A percentile compares a stretch with the other conserved stretches of the same genome.
Conservation (phyloP, 2,113 vertebrate genomes). For the Coryphaenoides rupestris region DNA sequence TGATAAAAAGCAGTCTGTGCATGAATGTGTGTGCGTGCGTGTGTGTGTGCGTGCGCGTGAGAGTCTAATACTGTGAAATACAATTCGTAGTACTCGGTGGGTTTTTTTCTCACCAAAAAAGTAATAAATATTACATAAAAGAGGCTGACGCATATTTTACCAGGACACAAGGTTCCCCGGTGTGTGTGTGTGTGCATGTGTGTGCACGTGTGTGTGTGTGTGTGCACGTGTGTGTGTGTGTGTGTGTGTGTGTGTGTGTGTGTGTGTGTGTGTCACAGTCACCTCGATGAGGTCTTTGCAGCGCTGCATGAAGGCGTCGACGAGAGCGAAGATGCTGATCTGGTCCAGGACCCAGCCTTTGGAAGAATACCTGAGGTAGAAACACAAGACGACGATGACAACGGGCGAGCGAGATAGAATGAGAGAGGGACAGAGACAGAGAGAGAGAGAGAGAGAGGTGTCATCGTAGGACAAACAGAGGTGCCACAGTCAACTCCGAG, state of each 20-base stretch:
- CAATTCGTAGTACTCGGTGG: too few species aligned
- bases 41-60: too few species aligned
- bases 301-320: conserved; percentile 81
- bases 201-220: conserved; percentile 5
- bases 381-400: conserved; percentile 1
- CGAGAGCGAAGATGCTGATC: conserved; percentile 77
- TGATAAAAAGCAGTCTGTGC: conserved; percentile 15
- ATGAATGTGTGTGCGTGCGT: too few species aligned
- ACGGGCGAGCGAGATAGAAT: too few species aligned
- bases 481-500: too few species aligned
- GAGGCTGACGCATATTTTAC: too few species aligned
- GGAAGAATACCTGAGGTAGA: conserved; percentile 67
- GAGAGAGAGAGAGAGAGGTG: conserved; percentile 26
- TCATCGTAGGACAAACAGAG: too few species aligned
- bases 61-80: too few species aligned
- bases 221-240: conserved; percentile 6
- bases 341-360: conserved; percentile 76
- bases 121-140: too few species aligned
- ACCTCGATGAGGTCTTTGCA: conserved; percentile 85
- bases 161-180: too few species aligned
- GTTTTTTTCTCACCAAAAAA: too few species aligned
- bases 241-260: neutral
- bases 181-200: neutral
- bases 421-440: conserved; percentile 11
- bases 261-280: conserved; percentile 26